Evolutionary conservation across 2,888 invertebrate species (phyloP).

Genomic region (Exocentrus adspersus): DNA sequence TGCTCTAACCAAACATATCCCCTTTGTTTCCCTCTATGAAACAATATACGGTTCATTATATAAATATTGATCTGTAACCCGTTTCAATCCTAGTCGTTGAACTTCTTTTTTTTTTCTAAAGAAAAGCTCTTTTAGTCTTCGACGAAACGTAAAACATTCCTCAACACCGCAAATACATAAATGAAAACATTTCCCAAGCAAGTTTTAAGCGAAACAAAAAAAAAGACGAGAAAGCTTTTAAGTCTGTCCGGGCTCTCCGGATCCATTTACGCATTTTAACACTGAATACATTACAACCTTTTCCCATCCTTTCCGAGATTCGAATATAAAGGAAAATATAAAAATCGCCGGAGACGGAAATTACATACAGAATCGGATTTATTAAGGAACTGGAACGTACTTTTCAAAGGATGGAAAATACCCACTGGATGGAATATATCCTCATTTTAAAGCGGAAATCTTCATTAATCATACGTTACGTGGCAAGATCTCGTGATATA

Average conservation of each 20-base stretch:
- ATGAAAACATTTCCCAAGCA: not conserved
- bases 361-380: no score
- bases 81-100: not conserved
- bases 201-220: constrained; percentile 2
- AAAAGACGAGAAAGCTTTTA: constrained; percentile 15
- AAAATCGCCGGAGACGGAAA: not conserved
- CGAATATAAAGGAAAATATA: not conserved
- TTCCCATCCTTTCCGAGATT: not conserved
- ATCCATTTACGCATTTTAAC: constrained; percentile 7
- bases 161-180: not conserved
- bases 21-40: not conserved
- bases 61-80: constrained; percentile 1
- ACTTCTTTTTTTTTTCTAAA: no score
- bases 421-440: no score
- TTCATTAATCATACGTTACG: no score
- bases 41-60: constrained; percentile 5
- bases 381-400: no score
- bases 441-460: no score
- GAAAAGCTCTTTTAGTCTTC: no score
- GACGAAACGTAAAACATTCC: no score
- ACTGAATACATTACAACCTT: constrained; percentile 14
- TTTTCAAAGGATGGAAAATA: no score
- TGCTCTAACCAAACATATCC: not conserved
- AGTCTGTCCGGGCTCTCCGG: constrained; percentile 8
- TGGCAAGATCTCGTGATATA: no score